Evolutionary conservation across 2,888 invertebrate species (phyloP).

Genomic region (Luperina nickerlii): DNA sequence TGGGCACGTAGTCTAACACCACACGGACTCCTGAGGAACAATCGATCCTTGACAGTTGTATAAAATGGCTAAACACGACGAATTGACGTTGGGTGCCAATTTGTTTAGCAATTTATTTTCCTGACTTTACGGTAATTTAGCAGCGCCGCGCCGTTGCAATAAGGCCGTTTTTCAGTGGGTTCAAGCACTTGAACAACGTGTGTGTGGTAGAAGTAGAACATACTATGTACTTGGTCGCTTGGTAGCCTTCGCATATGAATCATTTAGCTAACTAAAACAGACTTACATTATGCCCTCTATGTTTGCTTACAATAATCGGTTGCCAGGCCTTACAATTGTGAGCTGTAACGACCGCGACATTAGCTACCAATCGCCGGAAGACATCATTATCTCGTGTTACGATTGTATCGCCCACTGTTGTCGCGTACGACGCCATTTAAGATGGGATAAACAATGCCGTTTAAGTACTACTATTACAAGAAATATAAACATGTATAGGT

Average conservation of each 20-base stretch:
- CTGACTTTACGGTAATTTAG: not conserved
- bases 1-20: slow-evolving; percentile 92
- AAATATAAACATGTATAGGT: slow-evolving; percentile 7
- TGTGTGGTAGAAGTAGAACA: not conserved
- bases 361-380: slow-evolving; percentile 50
- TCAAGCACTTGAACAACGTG: too few relatives aligned
- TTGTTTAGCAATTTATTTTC: not conserved
- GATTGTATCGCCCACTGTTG: slow-evolving; percentile 38
- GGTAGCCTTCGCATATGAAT: not conserved
- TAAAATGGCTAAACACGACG: not conserved
- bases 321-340: slow-evolving; percentile 11
- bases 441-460: slow-evolving; percentile 12
- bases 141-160: not conserved
- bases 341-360: slow-evolving; percentile 30
- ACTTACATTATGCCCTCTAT: not conserved
- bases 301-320: slow-evolving; percentile 10
- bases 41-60: too few relatives aligned
- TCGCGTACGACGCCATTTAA: slow-evolving; percentile 16
- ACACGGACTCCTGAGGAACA: slow-evolving; percentile 85
- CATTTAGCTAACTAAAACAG: slow-evolving; percentile 1
- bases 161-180: not conserved
- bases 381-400: slow-evolving; percentile 34
- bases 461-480: not conserved
- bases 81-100: not conserved
- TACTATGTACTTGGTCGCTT: not conserved